Conservation (phyloP, 2,888 invertebrate genomes). For the Perizoma affinitatum region DNA sequence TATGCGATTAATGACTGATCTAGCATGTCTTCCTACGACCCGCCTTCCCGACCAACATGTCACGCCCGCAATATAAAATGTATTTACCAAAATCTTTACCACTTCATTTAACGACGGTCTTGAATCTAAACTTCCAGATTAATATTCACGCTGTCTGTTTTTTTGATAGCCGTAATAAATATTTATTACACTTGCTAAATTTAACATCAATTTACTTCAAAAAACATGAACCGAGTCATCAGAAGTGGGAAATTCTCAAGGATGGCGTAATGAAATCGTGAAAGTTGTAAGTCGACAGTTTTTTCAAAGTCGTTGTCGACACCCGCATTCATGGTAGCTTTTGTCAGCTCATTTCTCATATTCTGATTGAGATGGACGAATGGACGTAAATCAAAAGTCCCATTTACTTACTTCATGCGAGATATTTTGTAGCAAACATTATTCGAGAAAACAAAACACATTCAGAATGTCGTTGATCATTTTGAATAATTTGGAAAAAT, state of each 20-base stretch:
- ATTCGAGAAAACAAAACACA: conserved; percentile 18
- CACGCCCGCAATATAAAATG: background rate
- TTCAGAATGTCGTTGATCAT: background rate
- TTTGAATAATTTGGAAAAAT: too few species aligned
- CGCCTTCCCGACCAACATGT: background rate
- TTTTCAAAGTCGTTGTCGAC: conserved; percentile 51
- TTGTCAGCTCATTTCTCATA: conserved; percentile 66
- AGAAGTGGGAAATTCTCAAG: conserved; percentile 59
- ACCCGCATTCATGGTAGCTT: conserved; percentile 52
- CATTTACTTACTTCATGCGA: conserved; percentile 17
- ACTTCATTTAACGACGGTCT: conserved; percentile 53
- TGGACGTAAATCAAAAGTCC: conserved; percentile 35
- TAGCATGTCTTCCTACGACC: too few species aligned
- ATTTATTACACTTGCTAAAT: conserved; percentile 50
- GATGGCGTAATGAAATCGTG: conserved; percentile 60
- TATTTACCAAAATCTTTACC: conserved; percentile 34
- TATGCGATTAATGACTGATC: too few species aligned
- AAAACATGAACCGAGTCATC: conserved; percentile 58
- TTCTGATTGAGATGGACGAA: conserved; percentile 57
- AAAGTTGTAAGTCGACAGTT: conserved; percentile 47
- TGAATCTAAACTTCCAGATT: conserved; percentile 33
- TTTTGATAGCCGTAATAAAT: conserved; percentile 43
- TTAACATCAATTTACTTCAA: conserved; percentile 63
- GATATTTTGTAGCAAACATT: conserved; percentile 15
- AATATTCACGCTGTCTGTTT: conserved; percentile 33